Evolutionary conservation across 2,797 vertebrate genomes (phyloP), one percentile per base, ranked within the genome.

Genomic region (Pterois miles): DNA sequence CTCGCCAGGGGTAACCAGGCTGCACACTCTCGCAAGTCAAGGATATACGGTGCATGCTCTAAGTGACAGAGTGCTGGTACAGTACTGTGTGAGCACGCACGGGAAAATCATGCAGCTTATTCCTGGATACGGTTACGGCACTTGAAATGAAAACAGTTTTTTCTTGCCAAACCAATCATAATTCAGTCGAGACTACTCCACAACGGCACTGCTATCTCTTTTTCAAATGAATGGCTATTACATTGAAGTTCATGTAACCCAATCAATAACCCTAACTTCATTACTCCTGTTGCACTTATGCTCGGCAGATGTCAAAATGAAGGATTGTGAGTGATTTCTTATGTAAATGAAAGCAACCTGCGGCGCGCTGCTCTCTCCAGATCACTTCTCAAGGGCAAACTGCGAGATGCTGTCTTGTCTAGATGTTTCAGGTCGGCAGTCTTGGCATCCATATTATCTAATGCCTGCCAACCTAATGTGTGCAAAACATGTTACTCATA

Each of bases 241-340:
- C 87, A 89, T 74, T 79, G 80, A 74, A 80, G 89, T 94, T 88
- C 83, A 84, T 91, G 92, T 90, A 91, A 86, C 85, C 86, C 76
- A 92, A 95, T 95, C 94, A 94, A 93, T 94, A 93, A 93, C 88
- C 63, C 76, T 71, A 90, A 92, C 81, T 94, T 93, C 94, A 95
- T 95, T 95, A 94, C 82, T 93, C 80, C 77, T 84, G 71, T 86
- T 93, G 87, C 92, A 90, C 88, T 94, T 95, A 87, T 89, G 91
- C 82, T 88, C 85, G 80, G 90, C 87, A 86, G 78, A 88, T 90
- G 91, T 94, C 94, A 92, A 79, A 88, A 86, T 94, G 92, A 96
- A 90, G 85, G 88, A 94, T 90, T 85, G 85, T 92, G 92, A 90
- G 87, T 92, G 92, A 94, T 94, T 94, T 92, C 86, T 81, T 90